These are phyloP conservation scores for Lasioglossum baleicum DNA, from an alignment of 1,140 invertebrate genomes.

Conservation along the genomic window DNA sequence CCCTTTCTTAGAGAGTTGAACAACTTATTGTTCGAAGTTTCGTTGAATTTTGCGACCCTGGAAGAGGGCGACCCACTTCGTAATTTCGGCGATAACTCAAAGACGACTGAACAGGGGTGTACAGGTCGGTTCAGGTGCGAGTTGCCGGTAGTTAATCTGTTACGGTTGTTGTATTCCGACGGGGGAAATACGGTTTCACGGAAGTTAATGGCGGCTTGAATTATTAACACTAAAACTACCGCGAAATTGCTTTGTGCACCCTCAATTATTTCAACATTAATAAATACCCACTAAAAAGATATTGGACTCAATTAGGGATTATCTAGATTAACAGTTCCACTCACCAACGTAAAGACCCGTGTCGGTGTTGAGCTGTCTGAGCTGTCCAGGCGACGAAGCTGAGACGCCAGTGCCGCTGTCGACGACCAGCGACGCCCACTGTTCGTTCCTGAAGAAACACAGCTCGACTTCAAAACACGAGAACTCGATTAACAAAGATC, in stretches of 20 bases:
- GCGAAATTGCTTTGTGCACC: background rate
- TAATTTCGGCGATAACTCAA: slow-evolving; percentile 37
- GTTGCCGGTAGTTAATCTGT: background rate
- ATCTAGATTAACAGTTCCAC: slow-evolving; percentile 49
- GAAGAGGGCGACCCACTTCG: slow-evolving; percentile 18
- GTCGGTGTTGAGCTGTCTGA: slow-evolving; percentile 92
- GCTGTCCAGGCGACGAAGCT: slow-evolving; percentile 89
- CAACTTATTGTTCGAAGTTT: slow-evolving; percentile 16
- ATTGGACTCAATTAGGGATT: background rate
- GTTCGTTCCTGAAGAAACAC: slow-evolving; percentile 86
- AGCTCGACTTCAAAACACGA: background rate
- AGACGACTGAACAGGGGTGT: slow-evolving; percentile 1
- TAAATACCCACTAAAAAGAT: background rate
- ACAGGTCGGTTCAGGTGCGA: background rate
- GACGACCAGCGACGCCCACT: slow-evolving; percentile 91
- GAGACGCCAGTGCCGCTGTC: slow-evolving; percentile 90
- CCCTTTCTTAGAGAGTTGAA: slow-evolving; percentile 23
- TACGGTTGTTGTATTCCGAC: background rate
- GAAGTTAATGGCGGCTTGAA: background rate
- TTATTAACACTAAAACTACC: too few species aligned
- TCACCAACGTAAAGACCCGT: slow-evolving; percentile 92
- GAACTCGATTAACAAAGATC: slow-evolving; percentile 31
- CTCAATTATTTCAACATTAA: background rate
- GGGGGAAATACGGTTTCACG: background rate
- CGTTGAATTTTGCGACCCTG: slow-evolving; percentile 2